phyloP scores from a whole-genome alignment of 2,113 vertebrate species.

The Neomonachus schauinslandi region DNA sequence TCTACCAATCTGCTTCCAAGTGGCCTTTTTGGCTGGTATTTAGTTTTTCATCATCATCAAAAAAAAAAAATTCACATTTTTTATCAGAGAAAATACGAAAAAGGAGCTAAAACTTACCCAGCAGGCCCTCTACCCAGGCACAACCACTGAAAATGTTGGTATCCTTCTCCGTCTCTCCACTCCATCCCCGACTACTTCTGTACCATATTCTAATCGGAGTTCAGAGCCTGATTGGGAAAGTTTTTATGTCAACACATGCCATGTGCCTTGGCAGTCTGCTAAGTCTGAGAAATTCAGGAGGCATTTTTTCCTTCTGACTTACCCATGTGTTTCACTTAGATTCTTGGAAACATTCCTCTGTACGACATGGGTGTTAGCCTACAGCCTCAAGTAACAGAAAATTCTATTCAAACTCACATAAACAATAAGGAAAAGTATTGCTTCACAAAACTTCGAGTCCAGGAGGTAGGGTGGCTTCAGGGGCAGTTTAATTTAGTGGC shows the following conservation, averaged over 20 bases:
- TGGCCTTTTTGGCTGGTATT: background rate
- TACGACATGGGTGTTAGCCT: slow-evolving; percentile 41
- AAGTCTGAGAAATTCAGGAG: slow-evolving; percentile 76
- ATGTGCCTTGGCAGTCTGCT: slow-evolving; percentile 74
- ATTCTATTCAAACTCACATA: background rate
- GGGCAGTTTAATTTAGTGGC: background rate
- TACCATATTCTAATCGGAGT: slow-evolving; percentile 50
- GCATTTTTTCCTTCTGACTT: slow-evolving; percentile 76
- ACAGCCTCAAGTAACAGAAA: slow-evolving; percentile 47
- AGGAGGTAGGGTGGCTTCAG: background rate
- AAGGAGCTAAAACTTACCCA: background rate
- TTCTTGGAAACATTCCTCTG: slow-evolving; percentile 70
- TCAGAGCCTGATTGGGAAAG: slow-evolving; percentile 70
- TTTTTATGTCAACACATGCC: slow-evolving; percentile 77
- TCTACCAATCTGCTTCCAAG: slow-evolving; percentile 8
- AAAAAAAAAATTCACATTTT: background rate
- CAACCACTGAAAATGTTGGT: background rate
- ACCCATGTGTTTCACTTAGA: slow-evolving; percentile 72
- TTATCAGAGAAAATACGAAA: slow-evolving; percentile 40
- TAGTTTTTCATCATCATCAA: slow-evolving; percentile 34
- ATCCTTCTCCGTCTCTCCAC: background rate
- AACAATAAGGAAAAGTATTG: slow-evolving; percentile 22
- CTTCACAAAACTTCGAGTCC: background rate
- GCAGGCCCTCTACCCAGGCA: background rate
- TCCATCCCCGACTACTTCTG: background rate